Base-by-base conservation (phyloP, 2,113 vertebrate genomes). In the Sorex fumeus region DNA sequence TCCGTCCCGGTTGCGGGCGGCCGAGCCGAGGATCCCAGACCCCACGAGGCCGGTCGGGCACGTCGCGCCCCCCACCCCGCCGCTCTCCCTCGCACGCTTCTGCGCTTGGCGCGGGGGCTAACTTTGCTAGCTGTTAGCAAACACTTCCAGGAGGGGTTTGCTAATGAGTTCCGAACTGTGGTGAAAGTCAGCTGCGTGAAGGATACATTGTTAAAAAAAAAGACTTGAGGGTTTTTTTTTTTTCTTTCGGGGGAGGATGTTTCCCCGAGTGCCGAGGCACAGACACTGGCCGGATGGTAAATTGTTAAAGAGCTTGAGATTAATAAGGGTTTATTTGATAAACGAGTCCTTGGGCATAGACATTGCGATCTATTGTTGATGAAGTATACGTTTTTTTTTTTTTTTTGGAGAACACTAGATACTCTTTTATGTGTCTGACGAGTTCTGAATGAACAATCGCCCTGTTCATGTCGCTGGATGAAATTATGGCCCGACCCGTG, bases 341-440 rank as follows among this genome's bases (percentile, higher is more conserved):
- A 96, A 95, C 87, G 94, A 95, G 82, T 84, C n/a, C 95, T 91
- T 88, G 71, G 95, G 32, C 95, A 12, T 87, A 94, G 97, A 95
- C 97, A 94, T 96, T 96, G 92, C 96, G 91, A 82, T 96, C 96
- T 96, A 64, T 97, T 98, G 97, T 97, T 97, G 96, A 95, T 36
- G 62, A 82, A 96, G 95, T 75, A 91, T 84, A 75, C 93, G 2
- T 93, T 96, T 97, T 93, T 71, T 67, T 71, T 71, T 78, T 90
- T 86, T 88, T 71, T 78, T 90, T 86, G 85, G 72, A 79, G 95
- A 94, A 94, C 93, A 96, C 96, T 69, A 91, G 96, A 83, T 86
- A 80, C 91, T 94, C 88, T 75, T 96, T 75, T 96, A 88, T 93
- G 76, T 93, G 95, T 96, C 71, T 95, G 78, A 40, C n/a, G 90